Evolutionary conservation across 2,797 vertebrate genomes (phyloP).

Genomic region (Zenarchopterus dispar): DNA sequence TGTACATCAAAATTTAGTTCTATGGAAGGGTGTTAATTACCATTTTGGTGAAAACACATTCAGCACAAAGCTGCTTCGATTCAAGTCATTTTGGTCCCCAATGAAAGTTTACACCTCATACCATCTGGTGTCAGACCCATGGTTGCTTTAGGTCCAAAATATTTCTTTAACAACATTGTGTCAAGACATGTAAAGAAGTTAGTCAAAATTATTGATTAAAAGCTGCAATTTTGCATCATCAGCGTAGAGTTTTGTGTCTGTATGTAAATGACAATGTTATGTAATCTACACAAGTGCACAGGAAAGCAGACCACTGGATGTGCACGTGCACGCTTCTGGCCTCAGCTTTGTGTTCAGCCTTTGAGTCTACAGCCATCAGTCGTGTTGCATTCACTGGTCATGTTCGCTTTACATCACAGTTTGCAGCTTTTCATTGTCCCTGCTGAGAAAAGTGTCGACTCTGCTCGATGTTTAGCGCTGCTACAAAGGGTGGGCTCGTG

Average conservation of each 20-base stretch:
- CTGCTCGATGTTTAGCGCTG: not conserved
- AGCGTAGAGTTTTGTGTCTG: not conserved
- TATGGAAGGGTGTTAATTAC: too few relatives aligned
- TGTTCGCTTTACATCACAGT: conserved; percentile 9
- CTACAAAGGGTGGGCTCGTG: not conserved
- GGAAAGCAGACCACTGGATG: not conserved
- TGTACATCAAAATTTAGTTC: too few relatives aligned
- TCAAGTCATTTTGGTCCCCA: too few relatives aligned
- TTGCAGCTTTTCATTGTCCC: conserved; percentile 8
- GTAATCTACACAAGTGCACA: not conserved
- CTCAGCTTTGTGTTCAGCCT: not conserved
- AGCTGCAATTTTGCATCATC: conserved; percentile 9
- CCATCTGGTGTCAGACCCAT: too few relatives aligned
- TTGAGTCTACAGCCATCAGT: not conserved
- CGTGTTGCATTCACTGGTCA: conserved; percentile 15
- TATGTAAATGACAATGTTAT: not conserved
- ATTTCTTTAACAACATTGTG: not conserved
- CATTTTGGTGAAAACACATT: too few relatives aligned
- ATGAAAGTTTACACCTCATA: too few relatives aligned
- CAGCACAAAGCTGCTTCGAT: too few relatives aligned
- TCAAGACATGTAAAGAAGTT: not conserved
- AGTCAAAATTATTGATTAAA: not conserved
- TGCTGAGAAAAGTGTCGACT: conserved; percentile 15
- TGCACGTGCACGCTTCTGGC: not conserved
- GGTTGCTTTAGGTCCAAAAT: too few relatives aligned